Evolutionary conservation across 2,888 invertebrate species (phyloP), one percentile per base, ranked within the genome.

Genomic region (Catocala sponsa): DNA sequence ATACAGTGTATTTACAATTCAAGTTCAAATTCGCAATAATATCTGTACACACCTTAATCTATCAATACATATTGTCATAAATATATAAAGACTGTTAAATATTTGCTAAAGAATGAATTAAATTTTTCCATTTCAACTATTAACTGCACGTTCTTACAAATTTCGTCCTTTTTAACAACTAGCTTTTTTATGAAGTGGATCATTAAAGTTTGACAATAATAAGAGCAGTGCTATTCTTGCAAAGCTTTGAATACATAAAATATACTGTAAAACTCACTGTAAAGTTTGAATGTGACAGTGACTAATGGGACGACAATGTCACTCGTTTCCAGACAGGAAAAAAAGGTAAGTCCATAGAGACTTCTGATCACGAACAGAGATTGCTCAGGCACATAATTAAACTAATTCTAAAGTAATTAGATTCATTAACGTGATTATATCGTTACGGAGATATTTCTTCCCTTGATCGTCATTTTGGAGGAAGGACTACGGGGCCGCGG

Each of bases 281-380:
- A 10, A 48, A 25, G 25, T 48, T 13, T 53, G 58, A 59, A 47
- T 46, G 52, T 47, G 59, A 59, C 59, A 6, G 48, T 60, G 59
- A 60, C 15, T 60, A 55, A 60, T 60, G 54, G 49, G 42, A 48
- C 54, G 12, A 32, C 15, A 50, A 44, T 44, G 44, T 60, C 44
- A 35, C 25, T n/a, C 42, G 15, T 43, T 55, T 43, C 43, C 49
- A 54, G 54, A 49, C 49, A 50, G 42, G 44, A 50, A 60, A 50
- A 60, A 60, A 60, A 54, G 32, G 4, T 1, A 49, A 50, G 49
- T 44, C 50, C 49, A 44, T 60, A 50, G 59, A 44, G 50, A 59
- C 35, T 53, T 47, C 47, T 25, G 52, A 47, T 52, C 53, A 54
- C 43, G 53, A 59, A 55, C 55, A 12, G 5, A 43, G 55, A 55